phyloP scores from a whole-genome alignment of 1,140 invertebrate species.

The Drosophila setifemur region DNA sequence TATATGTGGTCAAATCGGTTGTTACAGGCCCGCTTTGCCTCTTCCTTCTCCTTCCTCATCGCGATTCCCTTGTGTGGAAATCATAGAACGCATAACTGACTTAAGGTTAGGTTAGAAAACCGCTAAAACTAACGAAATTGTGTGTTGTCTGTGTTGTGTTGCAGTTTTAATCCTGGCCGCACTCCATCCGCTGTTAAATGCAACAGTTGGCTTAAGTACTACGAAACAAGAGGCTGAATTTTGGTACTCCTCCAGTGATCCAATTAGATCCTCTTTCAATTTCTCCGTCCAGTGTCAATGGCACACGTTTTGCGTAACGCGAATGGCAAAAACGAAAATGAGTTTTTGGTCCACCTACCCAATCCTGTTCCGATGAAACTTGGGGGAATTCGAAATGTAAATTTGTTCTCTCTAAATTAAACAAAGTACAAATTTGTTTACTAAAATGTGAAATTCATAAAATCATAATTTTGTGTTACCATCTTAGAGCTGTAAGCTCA shows the following conservation, averaged over 20 bases:
- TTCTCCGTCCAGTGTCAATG: constrained; percentile 52
- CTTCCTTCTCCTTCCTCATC: neutral
- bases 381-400: neutral
- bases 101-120: constrained; percentile 69
- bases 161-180: constrained; percentile 36
- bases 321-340: constrained; percentile 63
- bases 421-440: too few relatives aligned
- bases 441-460: too few relatives aligned
- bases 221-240: constrained; percentile 62
- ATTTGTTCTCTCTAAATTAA: neutral
- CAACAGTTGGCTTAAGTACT: constrained; percentile 73
- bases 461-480: too few relatives aligned
- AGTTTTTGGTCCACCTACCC: constrained; percentile 3
- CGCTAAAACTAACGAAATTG: constrained; percentile 58
- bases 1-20: constrained; percentile 47
- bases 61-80: constrained; percentile 30
- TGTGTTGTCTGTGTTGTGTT: constrained; percentile 39
- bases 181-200: constrained; percentile 56
- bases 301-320: constrained; percentile 66
- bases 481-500: too few relatives aligned
- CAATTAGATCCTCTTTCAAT: constrained; percentile 3
- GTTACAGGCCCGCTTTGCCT: constrained; percentile 24
- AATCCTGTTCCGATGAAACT: neutral
- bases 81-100: constrained; percentile 63
- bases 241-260: constrained; percentile 8